A percentile compares a stretch with the other conserved stretches of the same genome.
Conservation (phyloP, 2,113 vertebrate genomes). For the Ceyx margarethae region DNA sequence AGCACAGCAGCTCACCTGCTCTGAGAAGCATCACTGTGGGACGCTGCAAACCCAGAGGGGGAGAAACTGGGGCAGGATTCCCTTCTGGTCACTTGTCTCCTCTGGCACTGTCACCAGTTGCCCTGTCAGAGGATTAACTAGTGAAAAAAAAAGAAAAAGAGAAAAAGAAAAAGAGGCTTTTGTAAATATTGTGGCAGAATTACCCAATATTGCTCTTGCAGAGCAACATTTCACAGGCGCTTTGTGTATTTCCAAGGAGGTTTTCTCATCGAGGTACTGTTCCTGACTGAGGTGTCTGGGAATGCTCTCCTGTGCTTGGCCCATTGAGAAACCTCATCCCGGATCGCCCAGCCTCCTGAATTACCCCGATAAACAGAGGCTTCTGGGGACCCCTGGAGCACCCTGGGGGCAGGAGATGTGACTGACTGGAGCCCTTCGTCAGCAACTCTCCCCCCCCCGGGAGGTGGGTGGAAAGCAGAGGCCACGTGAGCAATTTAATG, state of each 20-base stretch:
- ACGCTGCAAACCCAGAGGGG: neutral
- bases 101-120: neutral
- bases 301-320: neutral
- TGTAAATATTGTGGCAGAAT: neutral
- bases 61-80: neutral
- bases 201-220: neutral
- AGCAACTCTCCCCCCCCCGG: neutral
- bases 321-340: neutral
- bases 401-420: neutral
- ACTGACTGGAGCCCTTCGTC: neutral
- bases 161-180: neutral
- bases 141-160: too few relatives aligned
- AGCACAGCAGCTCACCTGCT: too few relatives aligned
- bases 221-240: neutral
- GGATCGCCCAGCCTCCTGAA: neutral
- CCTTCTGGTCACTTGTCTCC: neutral
- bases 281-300: neutral
- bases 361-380: neutral
- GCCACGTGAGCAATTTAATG: constrained; percentile 23
- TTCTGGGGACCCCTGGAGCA: accelerated
- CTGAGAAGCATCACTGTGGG: too few relatives aligned
- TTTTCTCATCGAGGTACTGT: neutral
- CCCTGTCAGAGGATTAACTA: neutral
- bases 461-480: neutral
- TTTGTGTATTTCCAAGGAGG: neutral